phyloP scores from a whole-genome alignment of 2,797 vertebrate species.

The Rhadinocentrus ornatus region DNA sequence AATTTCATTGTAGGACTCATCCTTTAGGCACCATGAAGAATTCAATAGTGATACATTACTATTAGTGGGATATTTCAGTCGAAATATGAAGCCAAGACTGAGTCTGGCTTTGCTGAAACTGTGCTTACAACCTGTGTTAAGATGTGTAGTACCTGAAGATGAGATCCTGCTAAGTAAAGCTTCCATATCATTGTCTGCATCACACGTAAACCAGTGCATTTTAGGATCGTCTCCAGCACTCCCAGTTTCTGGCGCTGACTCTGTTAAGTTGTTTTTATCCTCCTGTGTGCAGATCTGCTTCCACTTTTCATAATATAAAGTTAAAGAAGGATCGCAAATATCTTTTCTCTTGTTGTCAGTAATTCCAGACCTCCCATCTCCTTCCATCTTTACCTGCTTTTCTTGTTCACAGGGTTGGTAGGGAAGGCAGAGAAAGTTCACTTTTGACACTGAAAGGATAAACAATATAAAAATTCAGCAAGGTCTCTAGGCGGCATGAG shows the following conservation, averaged over 20 bases:
- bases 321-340: constrained; percentile 34
- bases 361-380: background rate
- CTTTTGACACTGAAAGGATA: constrained; percentile 60
- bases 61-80: background rate
- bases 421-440: constrained; percentile 69
- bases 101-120: background rate
- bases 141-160: constrained; percentile 64
- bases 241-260: background rate
- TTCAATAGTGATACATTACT: too few relatives aligned
- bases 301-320: constrained; percentile 22
- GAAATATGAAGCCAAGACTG: background rate
- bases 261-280: constrained; percentile 16
- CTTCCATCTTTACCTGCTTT: constrained; percentile 2
- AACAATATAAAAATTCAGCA: constrained; percentile 21
- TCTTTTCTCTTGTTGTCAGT: constrained; percentile 9
- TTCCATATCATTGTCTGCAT: constrained; percentile 58
- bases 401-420: constrained; percentile 52
- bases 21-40: background rate
- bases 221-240: background rate
- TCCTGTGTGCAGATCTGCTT: constrained; percentile 33
- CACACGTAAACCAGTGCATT: constrained; percentile 71
- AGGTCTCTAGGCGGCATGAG: constrained; percentile 11
- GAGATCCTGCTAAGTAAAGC: constrained; percentile 48
- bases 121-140: background rate
- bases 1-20: background rate